A percentile compares a stretch with the other conserved stretches of the same genome.
These are phyloP conservation scores for Lophius piscatorius DNA, from an alignment of 2,113 vertebrate species.

Conservation along the genomic window DNA sequence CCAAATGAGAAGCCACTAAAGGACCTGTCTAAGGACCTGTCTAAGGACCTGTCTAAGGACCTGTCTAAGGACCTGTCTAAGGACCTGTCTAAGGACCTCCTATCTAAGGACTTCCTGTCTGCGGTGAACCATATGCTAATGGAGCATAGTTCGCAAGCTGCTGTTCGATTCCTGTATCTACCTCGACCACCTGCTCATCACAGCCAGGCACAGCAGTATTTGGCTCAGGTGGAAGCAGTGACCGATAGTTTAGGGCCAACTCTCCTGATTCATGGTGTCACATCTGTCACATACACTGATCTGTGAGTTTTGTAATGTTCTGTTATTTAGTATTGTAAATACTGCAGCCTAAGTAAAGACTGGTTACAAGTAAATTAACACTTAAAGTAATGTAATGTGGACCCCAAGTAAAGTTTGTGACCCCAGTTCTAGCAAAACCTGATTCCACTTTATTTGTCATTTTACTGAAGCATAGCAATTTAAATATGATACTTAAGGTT, in stretches of 20 bases:
- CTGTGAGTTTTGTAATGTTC: conserved; percentile 73
- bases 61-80: too few species aligned
- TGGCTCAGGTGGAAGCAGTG: conserved; percentile 83
- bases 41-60: too few species aligned
- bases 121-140: conserved; percentile 76
- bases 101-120: conserved; percentile 59
- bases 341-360: neutral
- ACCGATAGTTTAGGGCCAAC: conserved; percentile 85
- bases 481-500: conserved; percentile 4
- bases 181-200: conserved; percentile 82
- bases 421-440: neutral
- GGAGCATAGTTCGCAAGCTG: conserved; percentile 76
- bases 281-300: conserved; percentile 22
- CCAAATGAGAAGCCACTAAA: conserved; percentile 32
- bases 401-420: neutral
- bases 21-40: conserved; percentile 59
- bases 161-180: conserved; percentile 89
- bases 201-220: conserved; percentile 79
- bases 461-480: neutral
- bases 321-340: neutral
- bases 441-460: neutral
- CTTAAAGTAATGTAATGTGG: neutral
- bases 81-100: too few species aligned
- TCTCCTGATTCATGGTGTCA: conserved; percentile 84
- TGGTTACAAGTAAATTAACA: conserved; percentile 8